A percentile compares a stretch with the other conserved stretches of the same genome.
phyloP scores from a whole-genome alignment of 2,113 vertebrate species.

The Felis chaus region DNA sequence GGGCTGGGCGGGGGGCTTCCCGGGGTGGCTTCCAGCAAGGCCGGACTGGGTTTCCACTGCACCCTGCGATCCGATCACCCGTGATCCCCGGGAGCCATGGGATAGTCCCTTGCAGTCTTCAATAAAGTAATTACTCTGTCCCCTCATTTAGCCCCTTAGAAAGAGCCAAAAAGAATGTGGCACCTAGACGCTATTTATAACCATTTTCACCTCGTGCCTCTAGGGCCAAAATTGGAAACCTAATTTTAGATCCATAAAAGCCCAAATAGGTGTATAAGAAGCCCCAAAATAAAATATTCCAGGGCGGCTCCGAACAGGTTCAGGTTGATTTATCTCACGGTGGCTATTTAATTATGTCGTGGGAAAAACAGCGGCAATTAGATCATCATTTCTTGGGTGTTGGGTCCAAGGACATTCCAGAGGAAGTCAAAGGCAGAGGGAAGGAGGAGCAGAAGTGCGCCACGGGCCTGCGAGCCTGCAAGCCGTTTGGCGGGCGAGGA shows the following conservation, averaged over 20 bases:
- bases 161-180: constrained; percentile 61
- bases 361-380: constrained; percentile 73
- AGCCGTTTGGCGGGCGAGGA: background rate
- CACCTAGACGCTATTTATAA: constrained; percentile 78
- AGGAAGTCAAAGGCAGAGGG: constrained; percentile 49
- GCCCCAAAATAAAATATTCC: constrained; percentile 55
- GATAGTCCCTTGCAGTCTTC: constrained; percentile 80
- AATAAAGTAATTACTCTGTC: constrained; percentile 75
- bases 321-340: constrained; percentile 65
- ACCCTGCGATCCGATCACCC: constrained; percentile 76
- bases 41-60: constrained; percentile 22
- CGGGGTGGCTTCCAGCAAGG: background rate
- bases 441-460: background rate
- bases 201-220: constrained; percentile 70
- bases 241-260: constrained; percentile 71
- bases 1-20: constrained; percentile 39
- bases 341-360: constrained; percentile 68
- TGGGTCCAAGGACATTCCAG: constrained; percentile 66
- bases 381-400: constrained; percentile 52
- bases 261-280: constrained; percentile 37
- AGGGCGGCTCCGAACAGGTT: constrained; percentile 9
- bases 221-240: constrained; percentile 69
- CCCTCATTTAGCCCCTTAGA: constrained; percentile 72
- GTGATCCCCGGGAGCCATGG: constrained; percentile 75
- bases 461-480: too few relatives aligned